These are phyloP conservation scores for Chelon labrosus DNA, from an alignment of 2,797 vertebrate genomes.

Conservation along the genomic window DNA sequence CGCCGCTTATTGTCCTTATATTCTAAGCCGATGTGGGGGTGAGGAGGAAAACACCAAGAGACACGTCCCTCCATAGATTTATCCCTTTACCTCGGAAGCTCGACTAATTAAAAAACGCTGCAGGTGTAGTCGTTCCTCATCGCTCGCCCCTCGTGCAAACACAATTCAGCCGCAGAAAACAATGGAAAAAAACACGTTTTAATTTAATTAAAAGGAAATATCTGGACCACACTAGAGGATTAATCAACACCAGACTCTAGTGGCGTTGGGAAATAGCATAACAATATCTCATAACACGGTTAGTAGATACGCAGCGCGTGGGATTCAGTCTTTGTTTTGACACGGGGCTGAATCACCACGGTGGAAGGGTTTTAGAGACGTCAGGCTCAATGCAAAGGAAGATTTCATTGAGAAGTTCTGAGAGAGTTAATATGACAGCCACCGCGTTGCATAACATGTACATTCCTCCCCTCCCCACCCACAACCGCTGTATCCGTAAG, in stretches of 20 bases:
- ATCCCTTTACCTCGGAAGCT: conserved; percentile 30
- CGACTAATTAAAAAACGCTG: conserved; percentile 65
- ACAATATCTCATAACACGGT: not conserved
- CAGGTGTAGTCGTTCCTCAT: conserved; percentile 41
- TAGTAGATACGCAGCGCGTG: not conserved
- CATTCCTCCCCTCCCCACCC: conserved; percentile 14
- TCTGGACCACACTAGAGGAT: not conserved
- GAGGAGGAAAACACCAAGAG: conserved; percentile 44
- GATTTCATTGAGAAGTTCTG: conserved; percentile 29
- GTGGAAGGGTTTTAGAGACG: conserved; percentile 11
- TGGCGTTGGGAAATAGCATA: conserved; percentile 11
- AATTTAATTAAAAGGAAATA: conserved; percentile 37
- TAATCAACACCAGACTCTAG: conserved; percentile 19
- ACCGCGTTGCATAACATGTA: conserved; percentile 46
- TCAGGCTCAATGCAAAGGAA: conserved; percentile 10
- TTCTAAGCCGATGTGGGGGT: conserved; percentile 31
- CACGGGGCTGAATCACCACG: not conserved
- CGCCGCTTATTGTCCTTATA: conserved; percentile 16
- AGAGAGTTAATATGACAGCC: conserved; percentile 46
- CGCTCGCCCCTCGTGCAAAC: conserved; percentile 35
- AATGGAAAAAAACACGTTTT: conserved; percentile 26
- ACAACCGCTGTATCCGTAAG: conserved; percentile 10
- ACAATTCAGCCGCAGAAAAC: conserved; percentile 42
- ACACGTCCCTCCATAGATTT: conserved; percentile 37
- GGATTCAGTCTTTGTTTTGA: conserved; percentile 10